Evolutionary conservation across 2,797 vertebrate genomes (phyloP), one percentile per base, ranked within the genome.

Genomic region (Champsocephalus gunnari): DNA sequence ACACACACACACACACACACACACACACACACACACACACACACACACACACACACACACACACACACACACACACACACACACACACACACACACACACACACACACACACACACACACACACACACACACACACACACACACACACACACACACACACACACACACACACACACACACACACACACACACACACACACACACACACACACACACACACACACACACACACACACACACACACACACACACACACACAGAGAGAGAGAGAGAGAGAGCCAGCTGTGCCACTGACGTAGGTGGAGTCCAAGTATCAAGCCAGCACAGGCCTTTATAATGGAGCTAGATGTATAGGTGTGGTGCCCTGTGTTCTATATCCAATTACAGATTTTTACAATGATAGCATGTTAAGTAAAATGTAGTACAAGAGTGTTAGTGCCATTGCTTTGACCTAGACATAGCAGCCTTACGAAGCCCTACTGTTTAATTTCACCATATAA

Each of bases 291-390:
- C 61, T 86, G 77, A 87, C 80, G 78, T 83, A 87, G 86, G 78
- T 80, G 77, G 79, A 89, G 87, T 85, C 83, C 66, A 43, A 81
- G 77, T 81, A 83, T 88, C 86, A 87, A 76, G 87, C 84, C 86
- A 90, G 88, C 82, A 84, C 85, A 83, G 84, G 82, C 82, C 85
- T 91, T 92, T 89, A 89, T 89, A 86, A 91, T 88, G 41, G 78
- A 71, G 70, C 85, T 90, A 80, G 87, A 87, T 88, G 92, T 89
- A 84, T 85, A 93, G 92, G 92, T 91, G 92, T 92, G 92, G 91
- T 73, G 77, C 79, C 80, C 72, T 74, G 84, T 81, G 89, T 88
- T 82, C 66, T 72, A 82, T 84, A 87, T 94, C 87, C 85, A 77
- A 90, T 94, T 92, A 89, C 90, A 91, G 84, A 89, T 89, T 90